These are phyloP conservation scores for Hylaeus volcanicus DNA, from an alignment of 1,140 invertebrate genomes.

Conservation along the genomic window DNA sequence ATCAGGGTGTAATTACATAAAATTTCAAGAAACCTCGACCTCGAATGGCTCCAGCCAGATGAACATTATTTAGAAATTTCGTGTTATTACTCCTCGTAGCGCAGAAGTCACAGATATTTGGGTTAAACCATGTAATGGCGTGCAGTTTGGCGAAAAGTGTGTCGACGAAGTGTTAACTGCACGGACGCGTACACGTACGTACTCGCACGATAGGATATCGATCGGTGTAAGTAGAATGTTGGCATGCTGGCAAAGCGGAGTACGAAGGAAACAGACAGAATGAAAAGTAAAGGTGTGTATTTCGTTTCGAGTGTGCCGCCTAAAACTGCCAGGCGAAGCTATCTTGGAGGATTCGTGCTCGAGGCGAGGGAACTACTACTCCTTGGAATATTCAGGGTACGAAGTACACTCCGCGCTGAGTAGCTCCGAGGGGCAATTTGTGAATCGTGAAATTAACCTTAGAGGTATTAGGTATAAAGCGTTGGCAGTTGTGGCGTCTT, in stretches of 20 bases:
- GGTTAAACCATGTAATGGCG: too few relatives aligned
- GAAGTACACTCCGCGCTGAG: neutral
- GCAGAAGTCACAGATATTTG: too few relatives aligned
- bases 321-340: neutral
- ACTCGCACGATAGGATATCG: neutral
- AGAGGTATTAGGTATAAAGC: neutral
- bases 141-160: too few relatives aligned
- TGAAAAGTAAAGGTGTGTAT: neutral
- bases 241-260: neutral
- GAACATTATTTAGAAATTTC: too few relatives aligned
- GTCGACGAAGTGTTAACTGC: too few relatives aligned
- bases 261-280: neutral
- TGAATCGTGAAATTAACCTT: slow-evolving; percentile 28
- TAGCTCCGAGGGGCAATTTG: neutral
- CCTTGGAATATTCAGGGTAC: neutral
- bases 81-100: too few relatives aligned
- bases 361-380: neutral
- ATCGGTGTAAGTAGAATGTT: neutral
- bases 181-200: too few relatives aligned
- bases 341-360: neutral
- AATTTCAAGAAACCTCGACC: too few relatives aligned
- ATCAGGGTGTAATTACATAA: too few relatives aligned
- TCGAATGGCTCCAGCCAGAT: too few relatives aligned
- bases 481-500: neutral
- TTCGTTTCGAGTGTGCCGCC: neutral